Evolutionary conservation across 2,797 vertebrate species (phyloP).

Genomic region (Darevskia nairensis): DNA sequence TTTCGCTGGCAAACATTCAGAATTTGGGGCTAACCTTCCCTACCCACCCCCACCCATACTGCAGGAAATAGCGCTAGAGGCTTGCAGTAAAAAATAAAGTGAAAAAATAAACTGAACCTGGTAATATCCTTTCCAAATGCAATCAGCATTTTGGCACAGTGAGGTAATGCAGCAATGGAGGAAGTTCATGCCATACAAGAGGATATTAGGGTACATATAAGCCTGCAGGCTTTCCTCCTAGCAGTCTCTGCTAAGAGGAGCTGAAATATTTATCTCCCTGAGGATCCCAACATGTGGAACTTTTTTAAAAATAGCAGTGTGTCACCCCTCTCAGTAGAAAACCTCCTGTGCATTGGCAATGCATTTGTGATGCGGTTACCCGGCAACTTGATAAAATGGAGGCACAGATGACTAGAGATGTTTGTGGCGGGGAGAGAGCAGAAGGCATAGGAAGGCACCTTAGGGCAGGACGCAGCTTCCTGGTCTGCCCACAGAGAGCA

Average conservation of each 20-base stretch:
- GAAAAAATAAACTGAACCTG: neutral
- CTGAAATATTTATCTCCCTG: conserved; percentile 59
- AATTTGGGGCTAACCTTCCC: conserved; percentile 62
- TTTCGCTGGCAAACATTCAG: conserved; percentile 69
- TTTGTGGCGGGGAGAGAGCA: neutral
- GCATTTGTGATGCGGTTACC: neutral
- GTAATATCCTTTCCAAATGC: conserved; percentile 31
- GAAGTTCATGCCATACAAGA: conserved; percentile 44
- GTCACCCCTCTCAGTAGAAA: conserved; percentile 40
- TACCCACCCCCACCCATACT: conserved; percentile 43
- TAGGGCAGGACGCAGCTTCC: neutral
- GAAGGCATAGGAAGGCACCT: neutral
- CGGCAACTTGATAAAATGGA: conserved; percentile 5
- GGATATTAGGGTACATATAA: conserved; percentile 41
- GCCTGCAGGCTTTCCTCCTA: conserved; percentile 47
- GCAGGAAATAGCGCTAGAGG: conserved; percentile 52
- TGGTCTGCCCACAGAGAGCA: neutral
- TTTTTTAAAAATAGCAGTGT: neutral
- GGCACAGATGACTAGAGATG: neutral
- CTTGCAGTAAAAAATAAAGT: conserved; percentile 31
- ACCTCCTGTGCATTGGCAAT: neutral
- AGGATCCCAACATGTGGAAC: conserved; percentile 19
- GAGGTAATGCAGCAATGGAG: conserved; percentile 43
- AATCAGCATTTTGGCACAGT: conserved; percentile 4
- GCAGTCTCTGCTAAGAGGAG: conserved; percentile 44